Percentiles rank a stretch among this genome's conserved stretches.
Evolutionary conservation across 2,888 invertebrate species (phyloP).

Genomic region (Drosophila kanekoi): DNA sequence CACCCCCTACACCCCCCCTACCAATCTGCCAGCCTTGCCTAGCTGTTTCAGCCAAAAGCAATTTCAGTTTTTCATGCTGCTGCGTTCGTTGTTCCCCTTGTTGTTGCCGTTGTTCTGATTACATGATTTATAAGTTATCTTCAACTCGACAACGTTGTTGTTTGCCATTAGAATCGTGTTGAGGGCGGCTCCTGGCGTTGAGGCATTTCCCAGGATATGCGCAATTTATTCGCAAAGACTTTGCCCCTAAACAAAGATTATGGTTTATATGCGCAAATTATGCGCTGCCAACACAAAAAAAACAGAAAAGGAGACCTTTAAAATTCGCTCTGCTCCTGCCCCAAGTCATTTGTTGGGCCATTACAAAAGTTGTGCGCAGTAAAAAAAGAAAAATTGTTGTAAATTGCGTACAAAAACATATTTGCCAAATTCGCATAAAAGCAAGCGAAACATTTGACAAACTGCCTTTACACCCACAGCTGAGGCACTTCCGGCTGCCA

Average conservation of each 20-base stretch:
- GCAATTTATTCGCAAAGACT: conserved; percentile 70
- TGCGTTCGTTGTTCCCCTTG: conserved; percentile 21
- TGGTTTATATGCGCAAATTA: conserved; percentile 77
- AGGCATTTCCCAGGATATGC: conserved; percentile 47
- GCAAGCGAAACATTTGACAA: conserved; percentile 35
- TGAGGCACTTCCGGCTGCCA: conserved; percentile 18
- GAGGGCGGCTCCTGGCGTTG: neutral
- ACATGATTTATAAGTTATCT: conserved; percentile 80
- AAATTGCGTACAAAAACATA: conserved; percentile 61
- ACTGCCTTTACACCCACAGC: conserved; percentile 15
- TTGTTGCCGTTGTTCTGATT: conserved; percentile 66
- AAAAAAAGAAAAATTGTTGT: conserved; percentile 47
- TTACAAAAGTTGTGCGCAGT: conserved; percentile 43
- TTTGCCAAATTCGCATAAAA: conserved; percentile 59
- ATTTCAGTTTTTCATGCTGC: conserved; percentile 76
- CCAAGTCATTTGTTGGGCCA: conserved; percentile 43
- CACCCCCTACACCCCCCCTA: neutral
- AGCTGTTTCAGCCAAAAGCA: conserved; percentile 58
- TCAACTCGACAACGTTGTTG: conserved; percentile 61
- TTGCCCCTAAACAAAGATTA: conserved; percentile 66
- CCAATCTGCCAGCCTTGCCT: neutral
- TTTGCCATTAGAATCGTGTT: conserved; percentile 42
- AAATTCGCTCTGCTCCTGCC: conserved; percentile 9
- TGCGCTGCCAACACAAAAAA: conserved; percentile 48
- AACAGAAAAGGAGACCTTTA: conserved; percentile 28